Base-by-base conservation (phyloP, 2,797 vertebrate genomes). In the Thunnus albacares region DNA sequence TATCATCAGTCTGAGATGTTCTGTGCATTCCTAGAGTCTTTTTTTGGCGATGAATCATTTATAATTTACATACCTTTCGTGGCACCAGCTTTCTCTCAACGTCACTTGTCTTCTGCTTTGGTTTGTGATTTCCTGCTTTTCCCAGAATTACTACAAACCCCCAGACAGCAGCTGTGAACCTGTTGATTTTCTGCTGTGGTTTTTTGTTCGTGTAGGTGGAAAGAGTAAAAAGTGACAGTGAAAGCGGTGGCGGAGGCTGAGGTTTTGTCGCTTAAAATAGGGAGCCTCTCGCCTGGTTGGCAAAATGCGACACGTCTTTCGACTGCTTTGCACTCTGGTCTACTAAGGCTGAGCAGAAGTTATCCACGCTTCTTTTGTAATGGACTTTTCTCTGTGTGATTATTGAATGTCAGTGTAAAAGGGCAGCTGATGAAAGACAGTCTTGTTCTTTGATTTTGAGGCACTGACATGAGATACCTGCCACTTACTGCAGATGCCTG, bases 261-360 rank as follows among this genome's bases (percentile, higher is more conserved):
- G 70, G 71, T 84, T 88, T 88, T 81, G 60, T 38, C 38, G 70
- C 70, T 76, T 47, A 71, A 81, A 80, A 77, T 74, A 80, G 60
- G 6, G 28, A 76, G 33, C 12, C 64, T 67, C 52, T 76, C 60
- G 22, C 51, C 71, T 28, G 51, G 45, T 81, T 70, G 55, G 71
- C 57, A 71, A 75, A 70, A 20, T 20, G 41, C 3, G 14, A 59
- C 57, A 58, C 53, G 20, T 78, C 53, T 71, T 68, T 67, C 79
- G 33, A 63, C 51, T 69, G 75, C 52, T 24, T 52, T 79, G 62
- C 52, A 3, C 82, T 77, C 57, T 79, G 80, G 59, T 79, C 68
- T 67, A 57, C 22, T 5, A 67, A 77, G 64, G 53, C 66, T 58
- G 71, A 58, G 80, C 14, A 65, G 30, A 70, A 69, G 18, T 75